Base-by-base conservation (phyloP, 2,888 invertebrate genomes). In the Melinaea menophilus region DNA sequence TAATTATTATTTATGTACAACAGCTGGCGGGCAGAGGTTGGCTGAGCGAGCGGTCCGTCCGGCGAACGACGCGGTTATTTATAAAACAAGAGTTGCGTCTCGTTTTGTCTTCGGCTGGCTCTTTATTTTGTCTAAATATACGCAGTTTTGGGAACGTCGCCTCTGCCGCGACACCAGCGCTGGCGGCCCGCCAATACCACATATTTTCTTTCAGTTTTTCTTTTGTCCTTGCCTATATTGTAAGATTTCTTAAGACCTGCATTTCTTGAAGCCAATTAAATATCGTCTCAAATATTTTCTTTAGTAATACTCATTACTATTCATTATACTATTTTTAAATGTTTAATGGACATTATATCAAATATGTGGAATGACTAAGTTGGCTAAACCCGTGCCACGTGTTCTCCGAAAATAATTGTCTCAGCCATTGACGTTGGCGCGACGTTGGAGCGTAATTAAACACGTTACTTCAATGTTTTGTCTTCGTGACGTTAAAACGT, bases 41-140 rank as follows among this genome's bases (percentile, higher is more conserved):
- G 84, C 80, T 82, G 82, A 71, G 75, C 75, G 73, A 73, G 85
- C 85, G 81, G 75, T 83, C 82, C 86, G 88, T 86, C 86, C 88
- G 88, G 85, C 85, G 88, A 88, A 86, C 89, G 88, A 88, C 87
- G 85, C 69, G 79, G 87, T 86, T 90, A 90, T 90, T 90, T 90
- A 88, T 89, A 90, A 90, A 90, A 86, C 89, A 86, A 72, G 88
- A 89, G 84, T 89, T 85, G 90, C 86, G 88, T 90, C 90, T 89
- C 90, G 89, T 89, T 90, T 90, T 90, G 90, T 90, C 89, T 90
- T 90, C 88, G 84, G 86, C 81, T 82, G 86, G 86, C 89, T 90
- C 90, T 90, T 90, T 90, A 90, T 90, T 90, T 90, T 90, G 88
- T 90, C 90, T 90, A 90, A 90, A 90, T 90, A 90, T 90, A 90